These are phyloP conservation scores for Nematolebias whitei DNA, from an alignment of 2,113 vertebrate genomes.

Conservation along the genomic window DNA sequence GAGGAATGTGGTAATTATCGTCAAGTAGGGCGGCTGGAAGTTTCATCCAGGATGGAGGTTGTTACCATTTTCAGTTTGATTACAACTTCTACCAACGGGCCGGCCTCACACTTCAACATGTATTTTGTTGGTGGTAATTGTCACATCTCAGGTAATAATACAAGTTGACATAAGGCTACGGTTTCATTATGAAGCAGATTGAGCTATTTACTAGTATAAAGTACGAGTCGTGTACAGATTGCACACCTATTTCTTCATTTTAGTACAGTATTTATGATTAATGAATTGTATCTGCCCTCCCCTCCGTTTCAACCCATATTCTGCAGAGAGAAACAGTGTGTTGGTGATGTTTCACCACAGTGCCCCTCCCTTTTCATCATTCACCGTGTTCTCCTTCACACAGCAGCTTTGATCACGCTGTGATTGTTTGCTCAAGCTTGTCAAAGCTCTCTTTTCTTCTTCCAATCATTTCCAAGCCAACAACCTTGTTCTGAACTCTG, in stretches of 20 bases:
- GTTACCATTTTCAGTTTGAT: slow-evolving; percentile 54
- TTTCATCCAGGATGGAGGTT: slow-evolving; percentile 26
- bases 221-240: neutral
- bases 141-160: slow-evolving; percentile 27
- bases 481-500: slow-evolving; percentile 51
- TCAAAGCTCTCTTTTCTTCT: slow-evolving; percentile 39
- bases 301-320: slow-evolving; percentile 30
- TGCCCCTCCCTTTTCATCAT: slow-evolving; percentile 36
- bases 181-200: slow-evolving; percentile 8
- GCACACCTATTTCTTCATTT: slow-evolving; percentile 5
- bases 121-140: slow-evolving; percentile 24
- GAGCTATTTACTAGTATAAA: neutral
- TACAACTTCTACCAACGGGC: slow-evolving; percentile 4
- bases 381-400: slow-evolving; percentile 65
- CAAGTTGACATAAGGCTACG: slow-evolving; percentile 7
- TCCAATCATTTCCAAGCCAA: slow-evolving; percentile 51
- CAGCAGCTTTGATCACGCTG: slow-evolving; percentile 71
- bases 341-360: slow-evolving; percentile 46
- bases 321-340: slow-evolving; percentile 56
- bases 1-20: slow-evolving; percentile 56
- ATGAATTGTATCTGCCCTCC: slow-evolving; percentile 39
- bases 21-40: slow-evolving; percentile 44
- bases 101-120: no score
- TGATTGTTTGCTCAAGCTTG: slow-evolving; percentile 65
- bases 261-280: slow-evolving; percentile 45